Conservation (phyloP, 2,888 invertebrate genomes). For the Notodonta dromedarius region DNA sequence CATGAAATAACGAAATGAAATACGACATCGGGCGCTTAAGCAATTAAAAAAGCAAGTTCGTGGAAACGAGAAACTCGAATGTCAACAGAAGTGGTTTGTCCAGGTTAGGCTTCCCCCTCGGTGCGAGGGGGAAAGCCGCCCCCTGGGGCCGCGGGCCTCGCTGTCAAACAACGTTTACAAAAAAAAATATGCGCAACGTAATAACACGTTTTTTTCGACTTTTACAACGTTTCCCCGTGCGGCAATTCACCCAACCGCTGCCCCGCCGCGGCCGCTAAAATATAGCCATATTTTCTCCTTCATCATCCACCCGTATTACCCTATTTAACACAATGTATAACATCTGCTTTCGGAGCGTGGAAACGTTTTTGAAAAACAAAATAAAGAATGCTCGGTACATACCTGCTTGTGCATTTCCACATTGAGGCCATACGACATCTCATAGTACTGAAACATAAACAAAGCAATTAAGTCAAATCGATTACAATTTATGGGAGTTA, state of each 20-base stretch:
- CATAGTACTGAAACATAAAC: constrained; percentile 95
- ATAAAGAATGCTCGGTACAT: constrained; percentile 57
- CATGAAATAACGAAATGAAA: constrained; percentile 45
- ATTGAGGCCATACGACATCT: constrained; percentile 98
- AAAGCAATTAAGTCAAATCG: constrained; percentile 62
- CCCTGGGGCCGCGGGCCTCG: constrained; percentile 41
- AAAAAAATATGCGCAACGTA: constrained; percentile 69
- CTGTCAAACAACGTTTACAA: constrained; percentile 78
- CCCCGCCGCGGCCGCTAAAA: constrained; percentile 43
- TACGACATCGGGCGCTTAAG: constrained; percentile 20
- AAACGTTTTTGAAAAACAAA: constrained; percentile 35
- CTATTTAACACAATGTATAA: constrained; percentile 37
- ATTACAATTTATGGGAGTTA: constrained; percentile 61
- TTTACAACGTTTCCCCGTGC: constrained; percentile 64
- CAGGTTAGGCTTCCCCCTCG: constrained; percentile 37
- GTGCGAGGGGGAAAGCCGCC: constrained; percentile 32
- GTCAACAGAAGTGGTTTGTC: constrained; percentile 64
- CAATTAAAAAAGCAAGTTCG: constrained; percentile 45
- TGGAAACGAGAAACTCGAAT: constrained; percentile 64
- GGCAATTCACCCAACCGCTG: constrained; percentile 53
- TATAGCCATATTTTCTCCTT: constrained; percentile 53
- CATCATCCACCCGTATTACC: constrained; percentile 42
- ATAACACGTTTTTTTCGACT: constrained; percentile 72
- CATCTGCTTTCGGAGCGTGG: constrained; percentile 53
- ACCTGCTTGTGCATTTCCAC: constrained; percentile 99